phyloP scores from a whole-genome alignment of 2,888 invertebrate genomes.

The Chloromyia formosa region DNA sequence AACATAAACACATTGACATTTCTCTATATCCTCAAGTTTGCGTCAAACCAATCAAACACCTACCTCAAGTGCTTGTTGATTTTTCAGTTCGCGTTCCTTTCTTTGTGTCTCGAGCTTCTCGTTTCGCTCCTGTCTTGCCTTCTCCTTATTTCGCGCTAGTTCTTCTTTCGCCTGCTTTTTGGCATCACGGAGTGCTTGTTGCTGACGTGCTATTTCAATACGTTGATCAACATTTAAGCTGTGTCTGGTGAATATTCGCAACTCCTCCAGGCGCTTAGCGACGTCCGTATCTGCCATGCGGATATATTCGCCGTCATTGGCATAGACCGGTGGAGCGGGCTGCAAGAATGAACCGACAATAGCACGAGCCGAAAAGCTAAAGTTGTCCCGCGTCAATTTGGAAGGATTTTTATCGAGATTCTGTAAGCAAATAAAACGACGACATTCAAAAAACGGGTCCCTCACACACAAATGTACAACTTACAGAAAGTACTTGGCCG shows the following conservation, averaged over 20 bases:
- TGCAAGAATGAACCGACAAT: conserved; percentile 93
- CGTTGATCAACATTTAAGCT: conserved; percentile 78
- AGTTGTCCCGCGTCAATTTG: conserved; percentile 84
- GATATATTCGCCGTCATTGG: conserved; percentile 75
- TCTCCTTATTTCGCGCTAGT: conserved; percentile 67
- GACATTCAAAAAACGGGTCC: not conserved
- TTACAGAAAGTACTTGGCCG: conserved; percentile 73
- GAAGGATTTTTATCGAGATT: conserved; percentile 77
- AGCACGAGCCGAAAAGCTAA: conserved; percentile 89
- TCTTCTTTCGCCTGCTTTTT: conserved; percentile 77
- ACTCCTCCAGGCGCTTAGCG: conserved; percentile 75
- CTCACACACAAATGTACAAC: conserved; percentile 53
- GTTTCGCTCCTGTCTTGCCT: conserved; percentile 71
- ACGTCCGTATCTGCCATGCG: conserved; percentile 85
- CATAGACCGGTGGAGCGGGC: conserved; percentile 71
- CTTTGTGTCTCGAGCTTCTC: conserved; percentile 86
- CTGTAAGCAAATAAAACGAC: conserved; percentile 62
- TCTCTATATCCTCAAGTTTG: not conserved
- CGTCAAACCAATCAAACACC: conserved; percentile 55
- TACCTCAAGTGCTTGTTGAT: conserved; percentile 90
- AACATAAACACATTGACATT: not conserved
- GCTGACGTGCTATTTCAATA: conserved; percentile 77
- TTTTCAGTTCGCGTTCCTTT: conserved; percentile 81
- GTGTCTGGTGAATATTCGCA: conserved; percentile 71
- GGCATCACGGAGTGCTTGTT: conserved; percentile 79